These are phyloP conservation scores for Holothuria scabra DNA, from an alignment of 53 echinoderm and acorn worm species.

Conservation along the genomic window DNA sequence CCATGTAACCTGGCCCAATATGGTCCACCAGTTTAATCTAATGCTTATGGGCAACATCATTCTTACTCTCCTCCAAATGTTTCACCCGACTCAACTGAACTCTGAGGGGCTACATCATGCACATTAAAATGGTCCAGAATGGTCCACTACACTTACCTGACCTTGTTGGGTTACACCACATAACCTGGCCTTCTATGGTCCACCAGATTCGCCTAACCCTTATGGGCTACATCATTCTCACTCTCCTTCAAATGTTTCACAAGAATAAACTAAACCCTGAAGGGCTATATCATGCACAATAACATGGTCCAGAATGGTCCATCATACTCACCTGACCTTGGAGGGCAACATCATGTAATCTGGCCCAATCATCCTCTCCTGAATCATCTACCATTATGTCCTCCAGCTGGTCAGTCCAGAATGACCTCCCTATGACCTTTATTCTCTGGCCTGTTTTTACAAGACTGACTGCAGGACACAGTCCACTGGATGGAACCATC, in stretches of 20 bases:
- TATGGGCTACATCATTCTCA: slow-evolving; percentile 35
- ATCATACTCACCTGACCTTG: slow-evolving; percentile 80
- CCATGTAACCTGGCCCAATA: too few relatives aligned
- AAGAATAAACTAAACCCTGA: slow-evolving; percentile 80
- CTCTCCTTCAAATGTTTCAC: slow-evolving; percentile 60
- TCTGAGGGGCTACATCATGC: too few relatives aligned
- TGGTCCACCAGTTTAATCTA: too few relatives aligned
- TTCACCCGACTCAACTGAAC: too few relatives aligned
- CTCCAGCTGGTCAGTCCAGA: slow-evolving; percentile 87
- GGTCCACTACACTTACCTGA: too few relatives aligned
- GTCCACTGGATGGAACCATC: slow-evolving; percentile 63
- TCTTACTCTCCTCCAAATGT: too few relatives aligned
- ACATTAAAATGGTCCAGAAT: too few relatives aligned
- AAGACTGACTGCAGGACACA: slow-evolving; percentile 88
- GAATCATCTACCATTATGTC: slow-evolving; percentile 91
- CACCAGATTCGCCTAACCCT: too few relatives aligned
- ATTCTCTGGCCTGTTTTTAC: slow-evolving; percentile 75
- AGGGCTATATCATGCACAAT: slow-evolving; percentile 79
- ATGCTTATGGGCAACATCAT: too few relatives aligned
- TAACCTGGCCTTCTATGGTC: too few relatives aligned
- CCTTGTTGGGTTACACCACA: too few relatives aligned
- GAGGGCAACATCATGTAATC: slow-evolving; percentile 82
- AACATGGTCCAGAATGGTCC: slow-evolving; percentile 68
- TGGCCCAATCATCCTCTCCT: slow-evolving; percentile 82
- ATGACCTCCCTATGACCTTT: slow-evolving; percentile 75